Percentiles rank a stretch among this genome's conserved stretches.
phyloP scores from a whole-genome alignment of 2,888 invertebrate species.

The Caenorhabditis plicata region DNA sequence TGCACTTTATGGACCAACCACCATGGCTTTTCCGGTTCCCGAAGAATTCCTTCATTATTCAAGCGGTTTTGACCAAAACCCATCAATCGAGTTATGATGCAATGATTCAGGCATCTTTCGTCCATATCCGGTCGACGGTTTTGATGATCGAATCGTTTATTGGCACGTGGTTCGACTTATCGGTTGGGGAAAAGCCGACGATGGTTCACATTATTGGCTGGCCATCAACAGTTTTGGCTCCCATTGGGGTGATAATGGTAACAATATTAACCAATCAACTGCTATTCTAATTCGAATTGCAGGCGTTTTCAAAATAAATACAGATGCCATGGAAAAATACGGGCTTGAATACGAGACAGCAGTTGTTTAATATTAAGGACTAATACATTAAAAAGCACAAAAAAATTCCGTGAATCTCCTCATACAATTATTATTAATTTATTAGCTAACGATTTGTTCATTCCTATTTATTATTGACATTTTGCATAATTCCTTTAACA shows the following conservation, averaged over 20 bases:
- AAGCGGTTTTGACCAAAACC: conserved; percentile 43
- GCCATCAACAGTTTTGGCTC: conserved; percentile 62
- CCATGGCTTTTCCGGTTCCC: conserved; percentile 63
- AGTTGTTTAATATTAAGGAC: conserved; percentile 27
- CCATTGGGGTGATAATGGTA: conserved; percentile 64
- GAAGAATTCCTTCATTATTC: conserved; percentile 64
- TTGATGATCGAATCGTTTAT: conserved; percentile 61
- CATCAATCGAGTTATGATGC: background rate
- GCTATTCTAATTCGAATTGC: conserved; percentile 8
- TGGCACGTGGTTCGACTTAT: conserved; percentile 64
- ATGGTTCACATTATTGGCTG: conserved; percentile 58
- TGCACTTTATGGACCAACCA: conserved; percentile 58
- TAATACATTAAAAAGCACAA: background rate
- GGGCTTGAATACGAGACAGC: conserved; percentile 64
- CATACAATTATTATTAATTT: too few relatives aligned
- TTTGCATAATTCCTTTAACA: too few relatives aligned
- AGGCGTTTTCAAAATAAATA: conserved; percentile 63
- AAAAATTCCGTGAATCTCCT: too few relatives aligned
- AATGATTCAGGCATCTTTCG: conserved; percentile 57
- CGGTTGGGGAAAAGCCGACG: conserved; percentile 60
- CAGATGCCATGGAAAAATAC: conserved; percentile 59
- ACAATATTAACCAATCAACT: background rate
- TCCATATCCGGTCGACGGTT: conserved; percentile 58
- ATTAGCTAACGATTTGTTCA: too few relatives aligned
- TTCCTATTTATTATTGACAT: too few relatives aligned